Evolutionary conservation across 2,797 vertebrate species (phyloP).

Genomic region (Meriones psammophilus): DNA sequence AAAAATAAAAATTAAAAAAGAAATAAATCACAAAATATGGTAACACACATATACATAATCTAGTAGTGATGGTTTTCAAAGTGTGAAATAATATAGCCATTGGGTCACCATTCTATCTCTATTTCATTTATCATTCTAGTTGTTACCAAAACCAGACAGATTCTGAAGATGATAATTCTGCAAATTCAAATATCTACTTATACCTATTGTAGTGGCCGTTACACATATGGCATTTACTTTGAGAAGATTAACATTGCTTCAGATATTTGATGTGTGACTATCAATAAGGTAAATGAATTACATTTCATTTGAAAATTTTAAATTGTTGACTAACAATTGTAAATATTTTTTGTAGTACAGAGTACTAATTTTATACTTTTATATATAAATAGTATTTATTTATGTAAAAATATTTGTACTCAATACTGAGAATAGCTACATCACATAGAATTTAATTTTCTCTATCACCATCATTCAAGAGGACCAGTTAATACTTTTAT

Average conservation of each 20-base stretch:
- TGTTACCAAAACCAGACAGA: not conserved
- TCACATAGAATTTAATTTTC: not conserved
- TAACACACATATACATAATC: not conserved
- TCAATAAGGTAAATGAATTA: not conserved
- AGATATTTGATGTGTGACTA: not conserved
- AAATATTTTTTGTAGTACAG: not conserved
- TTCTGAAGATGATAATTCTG: not conserved
- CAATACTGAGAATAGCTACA: not conserved
- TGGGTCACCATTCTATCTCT: not conserved
- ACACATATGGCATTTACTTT: not conserved
- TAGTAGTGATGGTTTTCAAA: not conserved
- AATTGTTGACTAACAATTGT: not conserved
- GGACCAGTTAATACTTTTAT: not conserved
- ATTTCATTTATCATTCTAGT: not conserved
- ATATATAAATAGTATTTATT: not conserved
- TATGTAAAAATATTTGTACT: not conserved
- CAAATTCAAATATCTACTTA: not conserved
- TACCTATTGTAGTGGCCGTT: not conserved
- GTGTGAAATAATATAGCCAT: not conserved
- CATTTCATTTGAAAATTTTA: not conserved
- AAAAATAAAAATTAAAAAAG: too few relatives aligned
- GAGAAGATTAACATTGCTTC: not conserved
- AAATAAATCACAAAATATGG: constrained; percentile 4
- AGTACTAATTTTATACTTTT: not conserved
- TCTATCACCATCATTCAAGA: not conserved